Evolutionary conservation across 1,140 invertebrate species (phyloP).

Genomic region (Drosophila obscura): DNA sequence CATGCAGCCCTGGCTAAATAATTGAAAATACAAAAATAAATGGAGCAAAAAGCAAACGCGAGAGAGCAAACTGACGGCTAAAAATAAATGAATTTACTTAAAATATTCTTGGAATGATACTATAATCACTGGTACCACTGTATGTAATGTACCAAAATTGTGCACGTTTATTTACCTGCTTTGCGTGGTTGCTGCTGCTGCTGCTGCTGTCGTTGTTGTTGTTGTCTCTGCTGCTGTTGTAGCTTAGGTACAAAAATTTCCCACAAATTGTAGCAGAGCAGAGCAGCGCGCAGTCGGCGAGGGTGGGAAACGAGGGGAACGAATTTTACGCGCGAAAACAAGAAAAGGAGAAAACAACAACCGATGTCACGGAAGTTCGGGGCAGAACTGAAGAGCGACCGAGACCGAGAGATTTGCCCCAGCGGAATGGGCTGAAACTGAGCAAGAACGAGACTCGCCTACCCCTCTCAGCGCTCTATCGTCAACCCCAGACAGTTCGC

Average conservation of each 20-base stretch:
- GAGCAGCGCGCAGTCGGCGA: background rate
- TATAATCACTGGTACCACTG: conserved; percentile 35
- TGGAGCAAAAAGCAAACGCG: conserved; percentile 41
- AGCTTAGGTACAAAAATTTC: conserved; percentile 44
- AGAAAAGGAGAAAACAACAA: conserved; percentile 55
- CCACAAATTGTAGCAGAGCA: conserved; percentile 10
- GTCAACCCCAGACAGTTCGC: conserved; percentile 36
- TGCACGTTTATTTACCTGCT: conserved; percentile 57
- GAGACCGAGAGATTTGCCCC: conserved; percentile 59
- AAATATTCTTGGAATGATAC: conserved; percentile 52
- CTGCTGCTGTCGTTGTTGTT: conserved; percentile 14
- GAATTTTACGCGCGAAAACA: conserved; percentile 74
- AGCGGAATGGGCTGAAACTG: conserved; percentile 69
- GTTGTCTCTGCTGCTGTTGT: conserved; percentile 15
- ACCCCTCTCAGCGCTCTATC: conserved; percentile 28
- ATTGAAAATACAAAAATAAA: conserved; percentile 75
- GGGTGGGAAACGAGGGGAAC: conserved; percentile 5
- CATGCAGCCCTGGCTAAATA: conserved; percentile 65
- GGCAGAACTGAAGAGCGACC: conserved; percentile 63
- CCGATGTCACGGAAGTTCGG: conserved; percentile 75
- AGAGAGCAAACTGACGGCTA: conserved; percentile 53
- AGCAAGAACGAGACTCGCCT: conserved; percentile 57
- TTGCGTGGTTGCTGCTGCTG: conserved; percentile 9
- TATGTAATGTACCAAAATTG: conserved; percentile 33
- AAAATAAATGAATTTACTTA: conserved; percentile 66